Base-by-base conservation (phyloP, 2,888 invertebrate species). In the Tiliacea aurago region DNA sequence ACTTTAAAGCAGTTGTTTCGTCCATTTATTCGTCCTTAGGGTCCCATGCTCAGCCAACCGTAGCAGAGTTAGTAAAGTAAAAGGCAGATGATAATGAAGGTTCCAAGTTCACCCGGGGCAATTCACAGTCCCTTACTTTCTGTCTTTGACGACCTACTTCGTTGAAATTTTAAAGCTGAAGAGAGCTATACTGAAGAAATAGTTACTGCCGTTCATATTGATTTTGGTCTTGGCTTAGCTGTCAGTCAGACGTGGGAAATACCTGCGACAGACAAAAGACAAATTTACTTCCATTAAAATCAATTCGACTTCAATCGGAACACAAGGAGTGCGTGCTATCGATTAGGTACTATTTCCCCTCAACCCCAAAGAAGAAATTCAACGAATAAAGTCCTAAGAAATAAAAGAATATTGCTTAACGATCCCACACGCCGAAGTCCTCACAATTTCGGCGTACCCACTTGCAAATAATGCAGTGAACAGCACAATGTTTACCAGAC, bases 391-490 rank as follows among this genome's bases (percentile, higher is more conserved):
- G 43, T 15, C 7, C 7, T n/a, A 70, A 70, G 3, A 18, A 63
- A 56, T 4, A 58, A 53, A 59, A 59, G 18, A 13, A 56, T 18
- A n/a, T 37, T 18, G 51, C 84, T 87, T 78, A 87, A 88, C 28
- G 9, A 70, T 78, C 0, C 0, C 9, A 41, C 87, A 87, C 1
- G 15, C 5, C 0, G 18, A 1, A n/a, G 69, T 64, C 0, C 6
- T 4, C 11, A 56, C 72, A 1, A 76, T 41, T 13, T 69, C 67
- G 2, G 82, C 85, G 4, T 65, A 55, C 0, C 70, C 78, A 3
- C 62, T 55, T 0, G 70, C 73, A 13, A 84, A 55, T 0, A 88
- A 49, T 3, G 65, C 73, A 18, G 73, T 59, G 13, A 87, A 65
- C 37, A 84, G 11, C 66, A 84, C 79, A 49, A 80, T 72, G 6